A percentile compares a stretch with the other conserved stretches of the same genome.
phyloP scores from a whole-genome alignment of 1,140 invertebrate genomes.

The Lepidurus arcticus region DNA sequence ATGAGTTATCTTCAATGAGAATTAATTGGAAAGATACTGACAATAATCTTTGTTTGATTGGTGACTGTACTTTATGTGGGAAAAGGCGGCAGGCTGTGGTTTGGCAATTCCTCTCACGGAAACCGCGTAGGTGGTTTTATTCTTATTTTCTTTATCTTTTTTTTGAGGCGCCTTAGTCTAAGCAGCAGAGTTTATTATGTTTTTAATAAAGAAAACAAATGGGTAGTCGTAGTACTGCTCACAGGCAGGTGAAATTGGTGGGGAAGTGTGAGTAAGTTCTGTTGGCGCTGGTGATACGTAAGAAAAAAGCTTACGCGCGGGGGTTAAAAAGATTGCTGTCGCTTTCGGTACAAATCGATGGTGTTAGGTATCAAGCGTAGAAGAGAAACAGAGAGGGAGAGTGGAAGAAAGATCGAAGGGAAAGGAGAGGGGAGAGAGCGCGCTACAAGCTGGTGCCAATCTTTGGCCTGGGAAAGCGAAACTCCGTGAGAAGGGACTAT shows the following conservation, averaged over 20 bases:
- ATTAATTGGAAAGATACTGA: no score
- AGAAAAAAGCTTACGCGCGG: background rate
- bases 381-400: background rate
- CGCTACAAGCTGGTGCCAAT: background rate
- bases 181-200: background rate
- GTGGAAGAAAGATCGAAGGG: background rate
- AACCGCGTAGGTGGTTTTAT: background rate
- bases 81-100: no score
- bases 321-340: background rate
- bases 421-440: background rate
- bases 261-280: background rate
- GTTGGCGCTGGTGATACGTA: background rate
- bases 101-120: background rate
- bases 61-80: no score
- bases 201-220: background rate
- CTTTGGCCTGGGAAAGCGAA: background rate
- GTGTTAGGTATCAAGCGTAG: slow-evolving; percentile 1
- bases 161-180: background rate
- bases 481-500: background rate
- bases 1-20: no score
- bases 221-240: background rate
- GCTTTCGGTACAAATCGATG: background rate
- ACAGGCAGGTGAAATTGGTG: background rate
- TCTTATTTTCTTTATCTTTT: background rate
- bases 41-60: no score